Evolutionary conservation across 2,113 vertebrate genomes (phyloP), one percentile per base, ranked within the genome.

Genomic region (Hydrolagus affinis): DNA sequence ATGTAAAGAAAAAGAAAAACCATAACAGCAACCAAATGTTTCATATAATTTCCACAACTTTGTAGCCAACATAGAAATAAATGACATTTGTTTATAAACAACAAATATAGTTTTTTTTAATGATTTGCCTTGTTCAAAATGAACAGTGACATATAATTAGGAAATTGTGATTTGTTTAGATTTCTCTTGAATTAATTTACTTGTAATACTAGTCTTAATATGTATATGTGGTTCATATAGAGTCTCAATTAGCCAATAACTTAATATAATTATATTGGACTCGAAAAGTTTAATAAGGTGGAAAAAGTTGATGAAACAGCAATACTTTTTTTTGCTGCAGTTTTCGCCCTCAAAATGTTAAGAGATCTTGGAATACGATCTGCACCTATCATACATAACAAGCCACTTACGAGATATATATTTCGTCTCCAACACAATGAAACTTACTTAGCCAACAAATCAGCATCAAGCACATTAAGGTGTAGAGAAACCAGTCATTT

Each of bases 401-500:
- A 32, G 62, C 15, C 62, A 66, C 23, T 21, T 19, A 25, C 78
- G 66, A 17, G 15, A 17, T 68, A 59, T 66, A 66, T 83, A 66
- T 66, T 66, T 66, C 64, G 23, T 19, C 62, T 28, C 14, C 62
- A 83, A 83, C 25, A 66, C 62, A 83, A 83, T 19, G 62, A 86
- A 83, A 71, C 73, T 76, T 68, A n/a, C 70, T 56, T 23, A 75
- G 71, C 85, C 86, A 85, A 83, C 85, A 71, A 12, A 3, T 1
- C 44, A 72, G 87, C 87, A 83, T 83, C 60, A 66, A 73, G 86
- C 44, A 86, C 88, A 85, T 87, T 85, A 88, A 87, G 87, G 88
- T 69, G 89, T 64, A 80, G 88, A 85, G 85, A 88, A n/a, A 88
- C 85, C 86, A 87, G 87, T 86, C 87, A 77, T 86, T 89, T 86